phyloP scores from a whole-genome alignment of 2,888 invertebrate genomes.

The Nephrotoma appendiculata region DNA sequence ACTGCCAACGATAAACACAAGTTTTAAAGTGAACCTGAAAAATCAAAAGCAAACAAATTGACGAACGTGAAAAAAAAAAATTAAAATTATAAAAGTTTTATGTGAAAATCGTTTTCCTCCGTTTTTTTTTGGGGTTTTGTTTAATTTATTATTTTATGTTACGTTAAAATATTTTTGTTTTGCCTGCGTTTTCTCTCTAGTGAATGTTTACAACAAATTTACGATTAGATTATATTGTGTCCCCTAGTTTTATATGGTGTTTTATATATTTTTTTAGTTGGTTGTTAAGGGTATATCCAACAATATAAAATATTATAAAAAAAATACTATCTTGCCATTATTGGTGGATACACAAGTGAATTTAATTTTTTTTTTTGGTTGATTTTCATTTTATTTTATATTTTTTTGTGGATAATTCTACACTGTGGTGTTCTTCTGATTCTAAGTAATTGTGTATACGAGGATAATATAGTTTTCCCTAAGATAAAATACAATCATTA shows the following conservation, averaged over 20 bases:
- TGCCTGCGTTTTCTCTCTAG: not conserved
- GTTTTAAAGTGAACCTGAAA: not conserved
- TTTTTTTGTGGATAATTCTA: not conserved
- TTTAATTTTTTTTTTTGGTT: not conserved
- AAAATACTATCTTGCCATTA: not conserved
- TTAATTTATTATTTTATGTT: not conserved
- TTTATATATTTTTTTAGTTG: not conserved
- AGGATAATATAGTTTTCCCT: not conserved
- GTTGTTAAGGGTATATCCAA: not conserved
- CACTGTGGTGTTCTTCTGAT: not conserved
- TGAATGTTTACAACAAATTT: not conserved
- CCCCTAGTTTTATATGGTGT: not conserved
- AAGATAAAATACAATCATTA: not conserved
- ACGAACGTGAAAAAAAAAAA: not conserved
- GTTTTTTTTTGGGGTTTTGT: not conserved
- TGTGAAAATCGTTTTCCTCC: not conserved
- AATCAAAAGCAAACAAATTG: not conserved
- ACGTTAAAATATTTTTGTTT: not conserved
- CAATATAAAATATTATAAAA: not conserved
- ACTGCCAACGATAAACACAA: not conserved
- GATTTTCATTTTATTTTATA: not conserved
- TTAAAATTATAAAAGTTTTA: not conserved
- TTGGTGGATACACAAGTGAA: constrained; percentile 1
- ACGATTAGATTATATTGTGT: not conserved
- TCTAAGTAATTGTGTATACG: not conserved